Conservation (phyloP, 2,888 invertebrate species). For the Pristionchus maxplancki region DNA sequence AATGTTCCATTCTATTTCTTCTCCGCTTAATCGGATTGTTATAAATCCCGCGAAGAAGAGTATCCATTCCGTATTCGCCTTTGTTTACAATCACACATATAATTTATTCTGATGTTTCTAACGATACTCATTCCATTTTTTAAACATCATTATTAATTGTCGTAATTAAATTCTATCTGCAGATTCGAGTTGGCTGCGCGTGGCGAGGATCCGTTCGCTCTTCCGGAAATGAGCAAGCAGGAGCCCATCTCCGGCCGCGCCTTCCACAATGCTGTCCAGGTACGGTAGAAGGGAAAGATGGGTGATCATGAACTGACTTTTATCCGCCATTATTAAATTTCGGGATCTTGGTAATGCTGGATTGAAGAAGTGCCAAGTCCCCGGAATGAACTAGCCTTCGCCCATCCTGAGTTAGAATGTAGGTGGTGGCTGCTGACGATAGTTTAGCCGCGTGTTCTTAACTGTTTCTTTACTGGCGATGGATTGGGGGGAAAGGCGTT, state of each 20-base stretch:
- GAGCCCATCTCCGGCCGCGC: conserved; percentile 2
- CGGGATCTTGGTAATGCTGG: too few relatives aligned
- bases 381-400: too few relatives aligned
- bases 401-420: too few relatives aligned
- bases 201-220: conserved; percentile 43
- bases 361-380: neutral
- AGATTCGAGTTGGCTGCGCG: conserved; percentile 44
- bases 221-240: neutral
- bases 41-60: neutral
- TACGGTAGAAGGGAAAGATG: neutral
- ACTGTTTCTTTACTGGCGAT: neutral
- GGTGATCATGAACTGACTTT: neutral
- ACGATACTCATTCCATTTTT: neutral
- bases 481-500: neutral
- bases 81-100: neutral
- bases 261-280: conserved; percentile 50
- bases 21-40: too few relatives aligned
- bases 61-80: neutral
- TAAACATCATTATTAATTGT: neutral
- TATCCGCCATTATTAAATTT: neutral
- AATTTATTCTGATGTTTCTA: neutral
- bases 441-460: neutral
- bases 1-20: too few relatives aligned
- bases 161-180: neutral
- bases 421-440: neutral